Evolutionary conservation across 2,797 vertebrate species (phyloP).

Genomic region (Sorex maritimensis): DNA sequence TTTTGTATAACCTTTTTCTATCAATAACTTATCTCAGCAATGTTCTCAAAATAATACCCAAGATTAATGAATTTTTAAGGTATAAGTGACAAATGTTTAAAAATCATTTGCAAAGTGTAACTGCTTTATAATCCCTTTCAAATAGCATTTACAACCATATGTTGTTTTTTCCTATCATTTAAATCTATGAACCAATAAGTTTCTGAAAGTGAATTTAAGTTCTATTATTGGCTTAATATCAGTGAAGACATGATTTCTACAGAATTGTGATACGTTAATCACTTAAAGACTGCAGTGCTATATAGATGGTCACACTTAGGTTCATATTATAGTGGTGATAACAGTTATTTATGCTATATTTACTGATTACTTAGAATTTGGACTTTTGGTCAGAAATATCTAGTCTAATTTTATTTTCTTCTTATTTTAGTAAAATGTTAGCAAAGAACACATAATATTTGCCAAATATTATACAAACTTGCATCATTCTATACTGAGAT

Average conservation of each 20-base stretch:
- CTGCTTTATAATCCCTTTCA: neutral
- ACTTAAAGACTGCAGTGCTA: neutral
- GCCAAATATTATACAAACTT: neutral
- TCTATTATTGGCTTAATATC: neutral
- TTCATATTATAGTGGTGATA: neutral
- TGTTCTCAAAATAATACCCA: neutral
- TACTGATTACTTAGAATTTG: neutral
- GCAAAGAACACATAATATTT: neutral
- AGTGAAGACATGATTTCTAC: neutral
- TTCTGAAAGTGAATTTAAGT: constrained; percentile 36
- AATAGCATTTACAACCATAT: neutral
- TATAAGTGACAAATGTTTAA: constrained; percentile 15
- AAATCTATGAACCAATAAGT: neutral
- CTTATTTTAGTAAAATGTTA: neutral
- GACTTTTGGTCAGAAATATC: neutral
- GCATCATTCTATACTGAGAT: neutral
- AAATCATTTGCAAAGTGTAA: neutral
- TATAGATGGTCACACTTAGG: neutral
- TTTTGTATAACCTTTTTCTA: neutral
- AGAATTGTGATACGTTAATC: neutral
- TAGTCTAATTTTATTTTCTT: neutral
- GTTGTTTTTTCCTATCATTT: neutral
- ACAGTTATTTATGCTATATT: neutral
- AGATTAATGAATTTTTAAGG: neutral
- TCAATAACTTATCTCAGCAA: neutral